These are phyloP conservation scores for Drosophila melanica DNA, from an alignment of 1,140 invertebrate species.

Conservation along the genomic window DNA sequence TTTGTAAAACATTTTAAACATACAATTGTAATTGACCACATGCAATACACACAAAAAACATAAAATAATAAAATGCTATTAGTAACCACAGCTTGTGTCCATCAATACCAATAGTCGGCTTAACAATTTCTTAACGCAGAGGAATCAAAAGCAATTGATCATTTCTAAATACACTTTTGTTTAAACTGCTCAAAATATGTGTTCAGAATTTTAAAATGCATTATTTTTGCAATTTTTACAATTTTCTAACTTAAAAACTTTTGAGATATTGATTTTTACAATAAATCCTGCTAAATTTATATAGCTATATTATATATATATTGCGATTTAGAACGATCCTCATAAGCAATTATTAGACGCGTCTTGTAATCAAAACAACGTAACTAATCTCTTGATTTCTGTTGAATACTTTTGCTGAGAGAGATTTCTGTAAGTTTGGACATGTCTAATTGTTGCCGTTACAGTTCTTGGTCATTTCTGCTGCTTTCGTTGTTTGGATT, in stretches of 20 bases:
- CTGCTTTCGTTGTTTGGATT: constrained; percentile 65
- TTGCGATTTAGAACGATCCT: not conserved
- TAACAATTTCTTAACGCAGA: not conserved
- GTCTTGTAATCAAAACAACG: constrained; percentile 8
- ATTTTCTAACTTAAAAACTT: not conserved
- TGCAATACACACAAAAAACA: constrained; percentile 16
- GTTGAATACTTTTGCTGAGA: constrained; percentile 23
- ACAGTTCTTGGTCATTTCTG: constrained; percentile 50
- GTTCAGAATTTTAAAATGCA: not conserved
- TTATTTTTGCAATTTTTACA: not conserved
- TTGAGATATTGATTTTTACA: no score
- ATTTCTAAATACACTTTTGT: no score
- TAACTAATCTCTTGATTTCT: constrained; percentile 8
- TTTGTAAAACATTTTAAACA: constrained; percentile 22
- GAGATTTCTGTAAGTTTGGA: constrained; percentile 31
- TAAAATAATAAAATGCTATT: constrained; percentile 22
- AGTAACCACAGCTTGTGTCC: constrained; percentile 7
- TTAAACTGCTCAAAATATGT: no score
- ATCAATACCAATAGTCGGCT: not conserved
- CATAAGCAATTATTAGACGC: not conserved
- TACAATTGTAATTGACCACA: constrained; percentile 4
- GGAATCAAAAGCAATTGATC: not conserved
- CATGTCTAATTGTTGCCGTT: not conserved
- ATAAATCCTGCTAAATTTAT: no score
- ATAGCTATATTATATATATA: no score